A percentile compares a stretch with the other conserved stretches of the same genome.
Evolutionary conservation across 2,113 vertebrate species (phyloP).

Genomic region (Dissostichus mawsoni): DNA sequence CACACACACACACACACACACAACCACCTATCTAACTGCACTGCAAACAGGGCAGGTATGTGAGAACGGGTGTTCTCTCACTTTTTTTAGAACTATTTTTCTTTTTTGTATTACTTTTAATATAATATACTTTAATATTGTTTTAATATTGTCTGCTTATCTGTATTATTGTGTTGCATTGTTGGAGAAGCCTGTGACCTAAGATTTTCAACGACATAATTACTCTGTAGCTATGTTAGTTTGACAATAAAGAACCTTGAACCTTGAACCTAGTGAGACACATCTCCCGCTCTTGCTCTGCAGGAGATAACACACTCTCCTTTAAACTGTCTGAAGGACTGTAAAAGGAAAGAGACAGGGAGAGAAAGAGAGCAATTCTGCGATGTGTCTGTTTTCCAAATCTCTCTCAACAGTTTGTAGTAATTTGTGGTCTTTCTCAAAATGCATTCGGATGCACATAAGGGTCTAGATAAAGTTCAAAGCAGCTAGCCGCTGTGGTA

Average conservation of each 20-base stretch:
- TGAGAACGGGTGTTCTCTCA: slow-evolving; percentile 23
- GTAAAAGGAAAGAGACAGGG: slow-evolving; percentile 36
- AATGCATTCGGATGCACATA: not conserved
- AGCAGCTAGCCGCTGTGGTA: slow-evolving; percentile 39
- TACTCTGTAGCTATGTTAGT: too few relatives aligned
- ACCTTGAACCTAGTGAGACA: slow-evolving; percentile 13
- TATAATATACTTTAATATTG: too few relatives aligned
- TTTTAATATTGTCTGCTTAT: too few relatives aligned
- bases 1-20: slow-evolving; percentile 12
- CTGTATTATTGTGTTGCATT: too few relatives aligned
- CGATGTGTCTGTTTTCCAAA: slow-evolving; percentile 31
- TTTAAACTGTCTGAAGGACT: slow-evolving; percentile 68
- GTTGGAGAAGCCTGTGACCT: too few relatives aligned
- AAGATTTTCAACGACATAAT: too few relatives aligned
- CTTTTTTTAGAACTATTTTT: too few relatives aligned
- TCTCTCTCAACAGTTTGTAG: slow-evolving; percentile 22
- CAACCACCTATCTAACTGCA: slow-evolving; percentile 51
- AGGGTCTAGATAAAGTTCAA: slow-evolving; percentile 64
- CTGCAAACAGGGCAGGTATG: slow-evolving; percentile 64
- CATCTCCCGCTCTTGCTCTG: slow-evolving; percentile 47
- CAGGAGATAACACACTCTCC: slow-evolving; percentile 66
- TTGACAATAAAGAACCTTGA: too few relatives aligned
- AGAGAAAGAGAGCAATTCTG: slow-evolving; percentile 18
- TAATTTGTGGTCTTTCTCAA: not conserved
- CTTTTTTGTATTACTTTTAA: too few relatives aligned